phyloP scores from a whole-genome alignment of 2,888 invertebrate species.

The Helicoverpa assulta region DNA sequence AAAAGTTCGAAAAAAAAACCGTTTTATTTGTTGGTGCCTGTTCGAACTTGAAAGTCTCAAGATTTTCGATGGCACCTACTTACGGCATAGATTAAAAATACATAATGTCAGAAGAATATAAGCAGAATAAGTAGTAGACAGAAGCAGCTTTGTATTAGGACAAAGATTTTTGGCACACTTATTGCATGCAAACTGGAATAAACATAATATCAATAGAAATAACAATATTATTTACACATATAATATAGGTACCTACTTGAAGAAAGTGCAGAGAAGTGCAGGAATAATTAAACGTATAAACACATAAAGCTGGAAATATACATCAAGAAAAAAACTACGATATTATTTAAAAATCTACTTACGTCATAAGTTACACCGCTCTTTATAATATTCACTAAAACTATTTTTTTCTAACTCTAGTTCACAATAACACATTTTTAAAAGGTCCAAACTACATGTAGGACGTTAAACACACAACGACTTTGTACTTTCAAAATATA shows the following conservation, averaged over 20 bases:
- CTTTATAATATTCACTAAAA: conserved; percentile 22
- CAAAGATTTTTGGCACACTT: conserved; percentile 20
- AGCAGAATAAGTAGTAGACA: background rate
- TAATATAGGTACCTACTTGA: background rate
- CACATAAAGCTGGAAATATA: conserved; percentile 36
- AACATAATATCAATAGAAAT: background rate
- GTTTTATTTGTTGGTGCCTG: no score
- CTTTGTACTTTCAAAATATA: conserved; percentile 43
- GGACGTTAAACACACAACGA: conserved; percentile 2
- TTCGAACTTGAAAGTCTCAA: no score
- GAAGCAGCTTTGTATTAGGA: conserved; percentile 1
- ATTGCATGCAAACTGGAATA: conserved; percentile 40
- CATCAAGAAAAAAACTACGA: conserved; percentile 9
- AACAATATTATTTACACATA: conserved; percentile 4
- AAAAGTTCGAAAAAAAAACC: no score
- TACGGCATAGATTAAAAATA: background rate
- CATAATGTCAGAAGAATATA: background rate
- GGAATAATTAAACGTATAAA: conserved; percentile 10
- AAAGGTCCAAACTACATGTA: conserved; percentile 10
- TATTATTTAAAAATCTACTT: conserved; percentile 44
- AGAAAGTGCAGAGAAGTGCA: conserved; percentile 36
- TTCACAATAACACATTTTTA: conserved; percentile 8
- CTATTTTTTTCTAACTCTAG: conserved; percentile 14
- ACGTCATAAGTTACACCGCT: conserved; percentile 28
- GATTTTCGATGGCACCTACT: background rate